These are phyloP conservation scores for Orchesellides sinensis DNA, from an alignment of 2,888 invertebrate species.

Conservation along the genomic window DNA sequence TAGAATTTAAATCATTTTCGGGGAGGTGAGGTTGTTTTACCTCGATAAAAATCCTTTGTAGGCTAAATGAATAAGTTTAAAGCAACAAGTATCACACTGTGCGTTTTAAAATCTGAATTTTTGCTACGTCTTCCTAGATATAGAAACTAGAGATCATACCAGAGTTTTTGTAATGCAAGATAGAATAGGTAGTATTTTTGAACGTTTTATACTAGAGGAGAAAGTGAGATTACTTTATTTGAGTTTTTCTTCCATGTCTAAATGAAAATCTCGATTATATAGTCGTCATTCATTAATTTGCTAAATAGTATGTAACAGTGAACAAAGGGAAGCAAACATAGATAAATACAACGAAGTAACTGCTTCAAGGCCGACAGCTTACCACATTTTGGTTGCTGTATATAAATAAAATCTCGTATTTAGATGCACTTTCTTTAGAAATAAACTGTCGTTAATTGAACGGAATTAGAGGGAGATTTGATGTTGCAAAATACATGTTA, in stretches of 20 bases:
- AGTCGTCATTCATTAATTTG: neutral
- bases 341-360: constrained; percentile 50
- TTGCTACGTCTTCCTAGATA: too few species aligned
- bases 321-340: constrained; percentile 43
- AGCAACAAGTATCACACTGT: too few species aligned
- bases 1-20: too few species aligned
- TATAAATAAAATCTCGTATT: neutral
- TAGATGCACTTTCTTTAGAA: constrained; percentile 8
- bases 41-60: too few species aligned
- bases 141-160: too few species aligned
- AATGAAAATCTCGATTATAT: neutral
- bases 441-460: too few species aligned
- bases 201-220: neutral
- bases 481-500: too few species aligned
- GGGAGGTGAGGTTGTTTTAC: too few species aligned
- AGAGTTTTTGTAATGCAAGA: too few species aligned
- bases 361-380: constrained; percentile 33
- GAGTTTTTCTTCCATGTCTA: neutral
- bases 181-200: neutral
- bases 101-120: too few species aligned
- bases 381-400: neutral
- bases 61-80: too few species aligned
- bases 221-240: constrained; percentile 8
- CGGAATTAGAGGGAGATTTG: too few species aligned
- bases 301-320: neutral